Conservation (phyloP, 2,888 invertebrate genomes). For the Campoplex capitator region DNA sequence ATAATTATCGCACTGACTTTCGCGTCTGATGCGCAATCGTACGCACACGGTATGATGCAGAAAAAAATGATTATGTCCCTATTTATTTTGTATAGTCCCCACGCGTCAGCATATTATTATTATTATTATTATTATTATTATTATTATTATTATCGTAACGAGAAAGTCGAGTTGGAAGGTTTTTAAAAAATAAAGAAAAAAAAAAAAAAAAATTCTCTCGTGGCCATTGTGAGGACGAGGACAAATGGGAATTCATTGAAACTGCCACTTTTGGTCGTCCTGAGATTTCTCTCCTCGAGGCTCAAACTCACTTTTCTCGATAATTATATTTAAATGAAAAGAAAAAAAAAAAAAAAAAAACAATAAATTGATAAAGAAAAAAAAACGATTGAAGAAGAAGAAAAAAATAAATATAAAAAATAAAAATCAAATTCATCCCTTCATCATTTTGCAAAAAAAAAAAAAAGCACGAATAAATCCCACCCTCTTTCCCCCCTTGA, state of each 20-base stretch:
- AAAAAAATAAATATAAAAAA: background rate
- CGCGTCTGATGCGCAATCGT: conserved; percentile 45
- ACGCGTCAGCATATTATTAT: conserved; percentile 50
- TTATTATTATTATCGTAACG: conserved; percentile 37
- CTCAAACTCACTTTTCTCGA: conserved; percentile 52
- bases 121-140: conserved; percentile 46
- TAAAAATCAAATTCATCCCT: conserved; percentile 41
- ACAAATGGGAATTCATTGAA: conserved; percentile 19
- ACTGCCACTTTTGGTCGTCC: conserved; percentile 54
- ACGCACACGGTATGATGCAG: conserved; percentile 54
- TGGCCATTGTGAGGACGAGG: conserved; percentile 50
- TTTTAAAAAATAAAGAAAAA: conserved; percentile 10
- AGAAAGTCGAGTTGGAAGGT: conserved; percentile 39
- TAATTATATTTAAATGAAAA: conserved; percentile 4
- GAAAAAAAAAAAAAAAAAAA: background rate
- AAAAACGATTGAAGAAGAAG: background rate
- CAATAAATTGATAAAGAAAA: background rate
- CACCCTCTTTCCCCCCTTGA: conserved; percentile 44
- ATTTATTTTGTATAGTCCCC: conserved; percentile 68
- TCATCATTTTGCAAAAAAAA: conserved; percentile 27
- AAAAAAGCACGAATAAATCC: background rate
- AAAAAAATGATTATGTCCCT: conserved; percentile 38
- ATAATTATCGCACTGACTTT: conserved; percentile 45
- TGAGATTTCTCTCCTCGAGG: conserved; percentile 51
- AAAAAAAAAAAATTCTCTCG: conserved; percentile 40